Base-by-base conservation (phyloP, 2,888 invertebrate species). In the Sinhomidia bicolor region DNA sequence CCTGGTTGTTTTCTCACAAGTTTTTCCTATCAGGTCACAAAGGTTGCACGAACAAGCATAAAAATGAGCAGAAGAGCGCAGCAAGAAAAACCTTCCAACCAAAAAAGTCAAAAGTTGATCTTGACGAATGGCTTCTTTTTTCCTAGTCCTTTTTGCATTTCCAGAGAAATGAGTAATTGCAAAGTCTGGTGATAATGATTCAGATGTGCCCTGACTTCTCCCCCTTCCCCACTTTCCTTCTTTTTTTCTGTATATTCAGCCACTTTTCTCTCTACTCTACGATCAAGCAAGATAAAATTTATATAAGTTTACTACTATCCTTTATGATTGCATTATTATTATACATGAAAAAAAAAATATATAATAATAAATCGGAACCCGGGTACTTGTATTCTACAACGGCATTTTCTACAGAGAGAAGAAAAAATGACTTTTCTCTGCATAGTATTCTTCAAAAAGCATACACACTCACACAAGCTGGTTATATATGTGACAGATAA, bases 41-140 rank as follows among this genome's bases (percentile, higher is more conserved):
- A 41, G 41, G 41, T 12, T 44, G 23, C 23, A 20, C 20, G 41
- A 41, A 17, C n/a, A 36, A 68, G 36, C 41, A 6, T 36, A 71
- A 47, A 71, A 71, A 71, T 47, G 71, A 47, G 20, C 10, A 41
- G 44, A 71, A 60, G 23, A 82, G 51, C 57, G 51, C 20, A 60
- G n/a, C n/a, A n/a, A n/a, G n/a, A 74, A 60, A 83, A 83, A 74
- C 41, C 57, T 83, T 57, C 74, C 60, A 83, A 83, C 83, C 83
- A 83, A 83, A 85, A 80, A 86, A 74, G 85, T 74, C 76, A 71
- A 14, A 87, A 88, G 86, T 90, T 91, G 92, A 92, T 90, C 92
- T 91, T 91, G 92, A 92, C 92, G 92, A 92, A 92, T 92, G 90
- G 90, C 89, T 90, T 90, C 89, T 91, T 90, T 91, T 51, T 90